These are phyloP conservation scores for Neuroscelio doddi DNA, from an alignment of 2,888 invertebrate genomes.

Conservation along the genomic window DNA sequence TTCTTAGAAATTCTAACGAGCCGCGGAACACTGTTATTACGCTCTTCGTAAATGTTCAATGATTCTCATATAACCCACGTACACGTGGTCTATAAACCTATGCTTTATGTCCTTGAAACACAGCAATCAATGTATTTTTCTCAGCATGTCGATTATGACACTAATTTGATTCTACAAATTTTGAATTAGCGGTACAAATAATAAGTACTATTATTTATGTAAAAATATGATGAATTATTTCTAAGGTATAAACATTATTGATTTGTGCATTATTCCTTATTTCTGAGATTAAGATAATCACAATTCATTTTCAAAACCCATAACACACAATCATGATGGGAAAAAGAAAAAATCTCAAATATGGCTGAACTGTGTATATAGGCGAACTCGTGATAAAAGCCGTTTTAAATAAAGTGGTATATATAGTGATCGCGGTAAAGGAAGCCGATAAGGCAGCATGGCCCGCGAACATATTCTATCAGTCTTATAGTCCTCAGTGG, in stretches of 20 bases:
- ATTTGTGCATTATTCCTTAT: too few species aligned
- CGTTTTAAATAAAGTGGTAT: slow-evolving; percentile 62
- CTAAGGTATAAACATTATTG: too few species aligned
- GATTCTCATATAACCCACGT: slow-evolving; percentile 19
- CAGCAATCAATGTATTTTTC: too few species aligned
- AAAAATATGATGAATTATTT: too few species aligned
- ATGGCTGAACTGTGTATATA: slow-evolving; percentile 39
- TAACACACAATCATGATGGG: neutral
- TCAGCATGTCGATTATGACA: too few species aligned
- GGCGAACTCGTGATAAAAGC: slow-evolving; percentile 60
- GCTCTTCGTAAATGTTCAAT: slow-evolving; percentile 37
- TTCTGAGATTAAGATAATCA: too few species aligned
- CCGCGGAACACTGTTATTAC: slow-evolving; percentile 54
- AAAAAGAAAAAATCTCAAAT: neutral
- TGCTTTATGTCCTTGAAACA: too few species aligned
- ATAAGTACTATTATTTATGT: too few species aligned
- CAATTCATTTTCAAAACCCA: too few species aligned
- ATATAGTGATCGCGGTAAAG: slow-evolving; percentile 58
- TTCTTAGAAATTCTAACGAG: slow-evolving; percentile 54
- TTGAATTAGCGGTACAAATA: too few species aligned
- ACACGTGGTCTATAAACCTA: too few species aligned
- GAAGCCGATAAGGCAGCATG: slow-evolving; percentile 24
- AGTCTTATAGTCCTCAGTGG: slow-evolving; percentile 64
- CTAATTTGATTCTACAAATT: too few species aligned
- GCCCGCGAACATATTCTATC: slow-evolving; percentile 59